phyloP scores from a whole-genome alignment of 53 echinoderm and acorn worm species.

The Paracentrotus lividus region DNA sequence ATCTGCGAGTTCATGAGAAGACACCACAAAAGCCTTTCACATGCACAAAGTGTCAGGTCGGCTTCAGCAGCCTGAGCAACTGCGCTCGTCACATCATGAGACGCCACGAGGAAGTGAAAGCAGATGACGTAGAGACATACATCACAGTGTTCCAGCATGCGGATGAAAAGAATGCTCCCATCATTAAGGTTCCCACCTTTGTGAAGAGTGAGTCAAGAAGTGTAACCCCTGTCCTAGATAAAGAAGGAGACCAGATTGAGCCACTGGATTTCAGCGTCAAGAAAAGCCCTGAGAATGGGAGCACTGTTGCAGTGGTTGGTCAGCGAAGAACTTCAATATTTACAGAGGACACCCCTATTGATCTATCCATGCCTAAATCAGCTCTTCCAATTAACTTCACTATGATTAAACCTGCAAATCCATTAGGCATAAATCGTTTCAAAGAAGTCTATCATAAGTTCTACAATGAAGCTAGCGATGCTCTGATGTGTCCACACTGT shows the following conservation, averaged over 20 bases:
- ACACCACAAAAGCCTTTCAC: slow-evolving; percentile 88
- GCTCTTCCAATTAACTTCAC: slow-evolving; percentile 51
- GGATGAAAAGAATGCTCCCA: slow-evolving; percentile 57
- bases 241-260: slow-evolving; percentile 78
- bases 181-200: slow-evolving; percentile 22
- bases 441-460: slow-evolving; percentile 92
- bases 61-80: slow-evolving; percentile 91
- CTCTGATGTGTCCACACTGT: slow-evolving; percentile 95
- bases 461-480: slow-evolving; percentile 86
- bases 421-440: slow-evolving; percentile 79
- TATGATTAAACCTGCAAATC: slow-evolving; percentile 43
- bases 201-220: slow-evolving; percentile 72
- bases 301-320: neutral
- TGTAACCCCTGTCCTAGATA: slow-evolving; percentile 66
- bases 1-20: slow-evolving; percentile 92
- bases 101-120: slow-evolving; percentile 87
- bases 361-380: slow-evolving; percentile 87
- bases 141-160: slow-evolving; percentile 81
- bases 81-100: slow-evolving; percentile 93
- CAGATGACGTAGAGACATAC: slow-evolving; percentile 84
- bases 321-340: slow-evolving; percentile 60
- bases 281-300: neutral
- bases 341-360: slow-evolving; percentile 78
- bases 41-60: slow-evolving; percentile 90
- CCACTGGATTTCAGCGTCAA: slow-evolving; percentile 93